These are phyloP conservation scores for Parnassius mnemosyne DNA, from an alignment of 2,888 invertebrate species.

Conservation along the genomic window DNA sequence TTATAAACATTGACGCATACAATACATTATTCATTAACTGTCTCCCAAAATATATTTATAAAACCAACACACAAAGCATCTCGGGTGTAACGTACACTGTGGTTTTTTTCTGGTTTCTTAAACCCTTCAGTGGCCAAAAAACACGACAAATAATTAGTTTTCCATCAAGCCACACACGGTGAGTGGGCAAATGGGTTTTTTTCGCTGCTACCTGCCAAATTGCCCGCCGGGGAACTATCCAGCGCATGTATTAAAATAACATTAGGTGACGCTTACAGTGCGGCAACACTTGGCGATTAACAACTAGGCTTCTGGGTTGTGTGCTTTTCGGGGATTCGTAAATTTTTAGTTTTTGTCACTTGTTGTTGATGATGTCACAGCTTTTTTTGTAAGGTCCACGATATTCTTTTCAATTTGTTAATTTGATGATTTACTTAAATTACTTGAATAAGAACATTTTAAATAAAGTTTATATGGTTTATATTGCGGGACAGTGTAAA, in stretches of 20 bases:
- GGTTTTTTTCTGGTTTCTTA: conserved; percentile 32
- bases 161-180: conserved; percentile 66
- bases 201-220: conserved; percentile 58
- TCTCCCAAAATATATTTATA: neutral
- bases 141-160: conserved; percentile 62
- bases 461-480: no score
- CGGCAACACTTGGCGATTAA: conserved; percentile 55
- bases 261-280: conserved; percentile 52
- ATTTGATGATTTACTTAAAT: no score
- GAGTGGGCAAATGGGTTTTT: conserved; percentile 60
- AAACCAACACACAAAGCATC: neutral
- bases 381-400: no score
- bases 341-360: conserved; percentile 19
- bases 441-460: no score
- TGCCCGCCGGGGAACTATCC: conserved; percentile 47
- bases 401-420: no score
- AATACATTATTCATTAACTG: neutral
- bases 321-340: conserved; percentile 14
- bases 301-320: conserved; percentile 37
- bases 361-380: no score
- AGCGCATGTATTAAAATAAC: conserved; percentile 64
- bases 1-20: no score
- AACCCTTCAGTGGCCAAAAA: conserved; percentile 36
- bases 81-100: neutral
- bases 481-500: no score